Evolutionary conservation across 2,113 vertebrate genomes (phyloP), one percentile per base, ranked within the genome.

Genomic region (Labeo catla): DNA sequence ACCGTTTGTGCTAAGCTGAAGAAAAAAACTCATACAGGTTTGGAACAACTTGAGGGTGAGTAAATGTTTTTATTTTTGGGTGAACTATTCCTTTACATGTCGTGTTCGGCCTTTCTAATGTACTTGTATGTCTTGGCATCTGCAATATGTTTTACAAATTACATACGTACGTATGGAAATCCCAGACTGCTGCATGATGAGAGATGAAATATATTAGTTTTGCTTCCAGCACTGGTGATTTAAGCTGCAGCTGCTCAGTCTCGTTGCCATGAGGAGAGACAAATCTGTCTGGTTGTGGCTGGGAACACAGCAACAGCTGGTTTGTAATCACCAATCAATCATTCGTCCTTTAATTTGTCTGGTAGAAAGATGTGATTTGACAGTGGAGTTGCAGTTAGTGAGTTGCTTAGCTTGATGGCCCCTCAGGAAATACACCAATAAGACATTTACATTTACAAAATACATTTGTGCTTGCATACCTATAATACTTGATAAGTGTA

Each of bases 321-420:
- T 66, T 68, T 36, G 50, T 76, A 76, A 76, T 76, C 74, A 50
- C 34, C 65, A 34, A 21, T 82, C 12, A 34, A 49, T 76, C 47
- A 76, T 76, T 15, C 28, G 34, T 68, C 15, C 49, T 16, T 82
- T 8, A 52, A 12, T 50, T 52, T 66, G 47, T 47, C 7, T 47
- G 7, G 15, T 16, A 68, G 5, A 65, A 65, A 28, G 28, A 54
- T 34, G 15, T 79, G 19, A 79, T 39, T 54, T 43, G 76, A 79
- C 52, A 59, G 10, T 0, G 39, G 11, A 19, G 52, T 59, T 59
- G 45, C 54, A 39, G 8, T 59, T 59, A 59, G 57, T 59, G 6
- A 9, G 52, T 59, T 59, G 47, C 57, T n/a, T n/a, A 3, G 2
- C 0, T 23, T 63, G 77, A 57, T 57, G 5, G 19, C 2, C 1